Base-by-base conservation (phyloP, 2,797 vertebrate species). In the Neomorphus geoffroyi region DNA sequence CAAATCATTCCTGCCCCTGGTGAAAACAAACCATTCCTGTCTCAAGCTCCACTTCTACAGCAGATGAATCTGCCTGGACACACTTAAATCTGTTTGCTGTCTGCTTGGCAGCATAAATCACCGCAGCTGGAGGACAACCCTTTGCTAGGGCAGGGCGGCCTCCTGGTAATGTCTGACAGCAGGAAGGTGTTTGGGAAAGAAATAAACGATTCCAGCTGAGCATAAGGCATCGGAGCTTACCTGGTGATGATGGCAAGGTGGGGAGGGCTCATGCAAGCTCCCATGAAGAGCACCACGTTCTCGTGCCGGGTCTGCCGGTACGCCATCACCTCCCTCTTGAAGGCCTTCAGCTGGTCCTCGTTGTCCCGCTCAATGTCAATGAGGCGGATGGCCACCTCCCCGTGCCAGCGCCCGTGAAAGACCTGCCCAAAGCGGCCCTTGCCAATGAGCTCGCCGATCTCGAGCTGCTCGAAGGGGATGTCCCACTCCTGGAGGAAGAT, bases 401-500 rank as follows among this genome's bases (percentile, higher is more conserved):
- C 99, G 0, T 99, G 99, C 99, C 99, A 99, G 95, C 99, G 99
- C 4, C 99, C 99, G 0, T 99, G 99, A 95, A 99, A 99, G 72
- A 99, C 99, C 93, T 99, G 98, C 89, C 99, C 99, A 0, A 99
- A 99, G 94, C 99, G 99, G 3, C 99, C 99, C 92, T 99, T 99
- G 11, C 99, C 99, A 1, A 99, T 99, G 96, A 99, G 98, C 97
- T 99, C 99, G 0, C 99, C 99, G 0, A 99, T 98, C 98, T 99
- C 99, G 70, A 99, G 98, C 98, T 99, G 99, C 98, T 99, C 99
- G 1, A 99, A 99, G 17, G 99, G 99, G 96, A 99, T 99, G 98
- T 99, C 99, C 99, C 99, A 99, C 97, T 99, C 99, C 98, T 99
- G 99, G 74, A 99, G 98, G 97, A 99, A 99, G 97, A 99, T 99